phyloP scores from a whole-genome alignment of 1,140 invertebrate genomes.

The Ladona fulva region DNA sequence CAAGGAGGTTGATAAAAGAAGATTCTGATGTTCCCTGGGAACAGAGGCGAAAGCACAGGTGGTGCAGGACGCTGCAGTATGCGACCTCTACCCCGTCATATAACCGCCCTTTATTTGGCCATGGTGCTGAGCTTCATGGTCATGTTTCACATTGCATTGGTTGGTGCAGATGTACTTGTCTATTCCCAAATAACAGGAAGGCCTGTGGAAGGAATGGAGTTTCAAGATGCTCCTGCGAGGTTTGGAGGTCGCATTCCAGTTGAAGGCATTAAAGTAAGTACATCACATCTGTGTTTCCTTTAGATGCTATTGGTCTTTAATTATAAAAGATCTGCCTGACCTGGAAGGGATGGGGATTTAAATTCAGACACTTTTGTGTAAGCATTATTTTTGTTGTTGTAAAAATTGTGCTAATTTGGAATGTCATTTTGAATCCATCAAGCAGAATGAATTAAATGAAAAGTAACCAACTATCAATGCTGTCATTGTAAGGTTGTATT shows the following conservation, averaged over 20 bases:
- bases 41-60: neutral
- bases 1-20: too few species aligned
- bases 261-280: slow-evolving; percentile 41
- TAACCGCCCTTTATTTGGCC: slow-evolving; percentile 23
- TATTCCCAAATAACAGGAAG: slow-evolving; percentile 40
- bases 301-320: too few species aligned
- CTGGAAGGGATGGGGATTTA: too few species aligned
- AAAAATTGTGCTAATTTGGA: too few species aligned
- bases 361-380: too few species aligned
- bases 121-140: slow-evolving; percentile 25
- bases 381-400: slow-evolving; percentile 14
- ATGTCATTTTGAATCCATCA: too few species aligned
- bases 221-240: slow-evolving; percentile 54
- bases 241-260: slow-evolving; percentile 52
- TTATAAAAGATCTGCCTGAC: too few species aligned
- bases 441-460: too few species aligned
- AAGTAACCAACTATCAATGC: too few species aligned
- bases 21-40: neutral
- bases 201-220: slow-evolving; percentile 43
- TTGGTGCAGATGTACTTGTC: slow-evolving; percentile 40
- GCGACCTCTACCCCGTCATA: slow-evolving; percentile 21
- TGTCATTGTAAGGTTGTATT: too few species aligned
- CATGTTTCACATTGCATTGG: slow-evolving; percentile 27
- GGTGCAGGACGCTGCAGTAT: neutral
- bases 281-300: neutral